Evolutionary conservation across 2,888 invertebrate genomes (phyloP).

Genomic region (Ethmia dodecea): DNA sequence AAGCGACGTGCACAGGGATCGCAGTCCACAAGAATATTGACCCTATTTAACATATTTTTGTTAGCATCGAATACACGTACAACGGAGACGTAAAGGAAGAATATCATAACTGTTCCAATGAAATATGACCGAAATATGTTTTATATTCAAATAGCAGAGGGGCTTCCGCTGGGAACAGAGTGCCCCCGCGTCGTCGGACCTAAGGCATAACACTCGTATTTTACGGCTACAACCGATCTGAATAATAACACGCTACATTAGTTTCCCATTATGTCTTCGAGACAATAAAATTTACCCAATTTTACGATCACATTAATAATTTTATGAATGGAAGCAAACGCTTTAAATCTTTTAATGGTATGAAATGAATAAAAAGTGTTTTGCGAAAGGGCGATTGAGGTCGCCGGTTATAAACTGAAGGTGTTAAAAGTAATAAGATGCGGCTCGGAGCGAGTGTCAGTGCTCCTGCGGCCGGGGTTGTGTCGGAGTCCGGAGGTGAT

Average conservation of each 20-base stretch:
- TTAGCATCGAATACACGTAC: conserved; percentile 58
- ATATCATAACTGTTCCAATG: conserved; percentile 73
- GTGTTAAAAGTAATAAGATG: conserved; percentile 50
- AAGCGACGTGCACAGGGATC: too few relatives aligned
- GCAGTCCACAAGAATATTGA: conserved; percentile 45
- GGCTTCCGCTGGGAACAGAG: conserved; percentile 65
- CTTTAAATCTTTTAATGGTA: conserved; percentile 62
- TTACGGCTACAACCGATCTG: conserved; percentile 74
- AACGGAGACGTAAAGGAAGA: conserved; percentile 58
- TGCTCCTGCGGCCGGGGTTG: conserved; percentile 25
- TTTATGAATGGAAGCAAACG: conserved; percentile 76
- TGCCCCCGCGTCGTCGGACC: conserved; percentile 31
- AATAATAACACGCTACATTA: conserved; percentile 78
- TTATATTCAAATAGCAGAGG: conserved; percentile 71
- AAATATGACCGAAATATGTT: conserved; percentile 69
- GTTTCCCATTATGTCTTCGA: conserved; percentile 77
- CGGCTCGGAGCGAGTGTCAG: background rate
- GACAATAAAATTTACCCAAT: conserved; percentile 78
- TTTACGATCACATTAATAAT: conserved; percentile 78
- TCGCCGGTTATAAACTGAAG: conserved; percentile 49
- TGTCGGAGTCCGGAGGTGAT: conserved; percentile 26
- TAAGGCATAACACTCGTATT: conserved; percentile 61
- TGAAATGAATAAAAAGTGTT: conserved; percentile 63
- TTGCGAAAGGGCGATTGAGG: conserved; percentile 52
- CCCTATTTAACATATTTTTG: conserved; percentile 50